A percentile compares a stretch with the other conserved stretches of the same genome.
Conservation (phyloP, 2,797 vertebrate genomes). For the Balearica regulorum region DNA sequence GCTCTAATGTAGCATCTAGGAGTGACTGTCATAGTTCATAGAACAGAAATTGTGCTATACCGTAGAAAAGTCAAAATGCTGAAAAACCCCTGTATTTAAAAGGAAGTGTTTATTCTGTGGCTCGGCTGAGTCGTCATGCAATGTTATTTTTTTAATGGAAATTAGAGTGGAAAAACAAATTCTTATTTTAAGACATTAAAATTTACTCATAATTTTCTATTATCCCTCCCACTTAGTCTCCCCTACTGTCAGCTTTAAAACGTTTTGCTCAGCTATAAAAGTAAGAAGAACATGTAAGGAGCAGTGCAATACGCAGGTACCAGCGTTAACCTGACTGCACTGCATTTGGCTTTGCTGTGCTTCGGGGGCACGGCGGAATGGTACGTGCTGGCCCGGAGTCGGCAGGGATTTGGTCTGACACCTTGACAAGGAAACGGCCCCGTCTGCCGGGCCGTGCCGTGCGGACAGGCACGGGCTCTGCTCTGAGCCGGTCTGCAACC, state of each 20-base stretch:
- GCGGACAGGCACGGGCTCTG: neutral
- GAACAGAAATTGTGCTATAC: neutral
- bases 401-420: neutral
- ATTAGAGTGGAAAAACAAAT: neutral
- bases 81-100: neutral
- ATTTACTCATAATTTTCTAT: neutral
- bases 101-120: neutral
- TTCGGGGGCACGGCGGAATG: neutral
- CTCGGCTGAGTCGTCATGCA: neutral
- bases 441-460: neutral
- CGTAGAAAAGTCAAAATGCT: neutral
- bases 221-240: neutral
- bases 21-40: neutral
- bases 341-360: neutral
- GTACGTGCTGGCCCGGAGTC: neutral
- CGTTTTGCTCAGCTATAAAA: neutral
- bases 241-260: neutral
- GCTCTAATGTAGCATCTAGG: neutral
- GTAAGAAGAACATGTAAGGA: neutral
- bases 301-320: too few species aligned
- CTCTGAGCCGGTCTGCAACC: neutral
- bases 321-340: neutral
- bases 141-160: neutral
- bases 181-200: neutral
- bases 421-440: neutral